Evolutionary conservation across 1,140 invertebrate genomes (phyloP).

Genomic region (Hermatobates lingyangjiaoensis): DNA sequence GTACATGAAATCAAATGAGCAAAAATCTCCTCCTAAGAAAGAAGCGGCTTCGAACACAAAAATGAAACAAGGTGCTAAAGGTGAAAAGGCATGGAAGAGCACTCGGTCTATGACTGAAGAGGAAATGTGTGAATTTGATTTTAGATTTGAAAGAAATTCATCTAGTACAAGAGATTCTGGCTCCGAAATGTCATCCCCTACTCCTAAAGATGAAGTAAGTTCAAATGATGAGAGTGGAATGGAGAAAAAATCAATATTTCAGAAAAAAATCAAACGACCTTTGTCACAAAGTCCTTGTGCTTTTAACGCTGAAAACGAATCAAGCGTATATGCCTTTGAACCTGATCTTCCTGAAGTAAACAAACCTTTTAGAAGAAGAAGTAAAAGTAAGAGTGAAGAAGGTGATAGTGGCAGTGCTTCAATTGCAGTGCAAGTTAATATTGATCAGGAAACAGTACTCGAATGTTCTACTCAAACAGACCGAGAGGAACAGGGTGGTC

Average conservation of each 20-base stretch:
- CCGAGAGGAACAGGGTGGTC: slow-evolving; percentile 27
- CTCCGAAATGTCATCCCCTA: slow-evolving; percentile 12
- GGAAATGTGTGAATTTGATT: slow-evolving; percentile 13
- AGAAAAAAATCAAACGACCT: slow-evolving; percentile 20
- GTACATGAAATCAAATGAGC: slow-evolving; percentile 1
- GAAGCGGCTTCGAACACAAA: not conserved
- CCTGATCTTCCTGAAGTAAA: slow-evolving; percentile 31
- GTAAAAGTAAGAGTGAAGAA: slow-evolving; percentile 9
- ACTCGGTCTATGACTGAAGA: slow-evolving; percentile 11
- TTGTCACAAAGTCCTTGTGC: slow-evolving; percentile 34
- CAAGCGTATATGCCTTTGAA: slow-evolving; percentile 49
- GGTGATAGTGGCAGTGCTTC: slow-evolving; percentile 25
- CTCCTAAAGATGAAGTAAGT: slow-evolving; percentile 15
- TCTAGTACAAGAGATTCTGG: slow-evolving; percentile 8
- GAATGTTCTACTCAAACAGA: slow-evolving; percentile 35
- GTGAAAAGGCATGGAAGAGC: slow-evolving; percentile 4
- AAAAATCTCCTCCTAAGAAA: slow-evolving; percentile 12
- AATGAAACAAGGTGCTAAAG: not conserved
- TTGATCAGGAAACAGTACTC: slow-evolving; percentile 18
- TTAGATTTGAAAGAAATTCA: slow-evolving; percentile 10
- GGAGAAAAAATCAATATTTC: slow-evolving; percentile 14
- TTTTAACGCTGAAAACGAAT: slow-evolving; percentile 47
- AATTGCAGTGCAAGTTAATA: slow-evolving; percentile 37
- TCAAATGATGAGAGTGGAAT: slow-evolving; percentile 15
- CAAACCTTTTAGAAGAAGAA: slow-evolving; percentile 30